Percentiles rank a stretch among this genome's conserved stretches.
Conservation (phyloP, 1,140 invertebrate species). For the Proctacanthus coquilletti region DNA sequence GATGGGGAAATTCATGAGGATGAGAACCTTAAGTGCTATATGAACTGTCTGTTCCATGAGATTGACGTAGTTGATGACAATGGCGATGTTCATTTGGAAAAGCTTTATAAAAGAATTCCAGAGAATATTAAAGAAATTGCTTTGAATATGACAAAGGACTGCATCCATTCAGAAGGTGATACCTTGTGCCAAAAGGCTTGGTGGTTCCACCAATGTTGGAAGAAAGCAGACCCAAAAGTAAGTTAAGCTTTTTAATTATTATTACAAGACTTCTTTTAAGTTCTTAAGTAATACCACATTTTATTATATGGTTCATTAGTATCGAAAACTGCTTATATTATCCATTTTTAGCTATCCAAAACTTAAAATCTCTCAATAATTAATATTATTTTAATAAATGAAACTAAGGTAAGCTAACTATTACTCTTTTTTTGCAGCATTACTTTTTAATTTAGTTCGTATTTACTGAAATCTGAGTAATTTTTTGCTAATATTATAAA, state of each 20-base stretch:
- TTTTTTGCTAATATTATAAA: too few relatives aligned
- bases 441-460: too few relatives aligned
- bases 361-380: too few relatives aligned
- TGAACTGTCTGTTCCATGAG: slow-evolving; percentile 24
- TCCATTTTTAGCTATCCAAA: too few relatives aligned
- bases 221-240: slow-evolving; percentile 22
- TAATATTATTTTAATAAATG: too few relatives aligned
- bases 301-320: too few relatives aligned
- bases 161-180: slow-evolving; percentile 19
- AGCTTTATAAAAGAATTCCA: slow-evolving; percentile 13
- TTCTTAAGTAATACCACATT: too few relatives aligned
- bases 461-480: too few relatives aligned
- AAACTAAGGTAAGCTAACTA: too few relatives aligned
- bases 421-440: too few relatives aligned
- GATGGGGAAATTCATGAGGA: slow-evolving; percentile 21
- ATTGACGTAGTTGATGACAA: slow-evolving; percentile 21
- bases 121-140: slow-evolving; percentile 12
- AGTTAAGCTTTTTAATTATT: slow-evolving; percentile 10
- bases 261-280: too few relatives aligned
- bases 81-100: slow-evolving; percentile 23
- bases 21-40: slow-evolving; percentile 20
- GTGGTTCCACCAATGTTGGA: slow-evolving; percentile 28
- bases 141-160: slow-evolving; percentile 16
- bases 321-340: too few relatives aligned
- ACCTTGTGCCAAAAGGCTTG: slow-evolving; percentile 23